phyloP scores from a whole-genome alignment of 2,797 vertebrate genomes.

The Ctenopoma kingsleyae region DNA sequence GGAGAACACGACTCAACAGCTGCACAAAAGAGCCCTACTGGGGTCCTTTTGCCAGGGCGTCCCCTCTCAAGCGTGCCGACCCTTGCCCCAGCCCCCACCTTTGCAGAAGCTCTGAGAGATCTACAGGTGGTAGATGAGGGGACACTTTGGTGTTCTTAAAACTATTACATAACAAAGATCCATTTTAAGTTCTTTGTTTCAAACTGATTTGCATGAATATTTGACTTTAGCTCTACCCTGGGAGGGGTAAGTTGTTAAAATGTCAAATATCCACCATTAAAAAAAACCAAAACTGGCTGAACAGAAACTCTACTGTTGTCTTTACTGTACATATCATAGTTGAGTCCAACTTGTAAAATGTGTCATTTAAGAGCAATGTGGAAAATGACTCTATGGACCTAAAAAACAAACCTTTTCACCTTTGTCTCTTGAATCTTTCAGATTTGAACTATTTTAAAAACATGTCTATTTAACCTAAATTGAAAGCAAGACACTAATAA shows the following conservation, averaged over 20 bases:
- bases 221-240: not conserved
- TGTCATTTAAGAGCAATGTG: not conserved
- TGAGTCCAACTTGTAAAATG: not conserved
- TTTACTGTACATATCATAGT: not conserved
- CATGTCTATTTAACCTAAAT: no score
- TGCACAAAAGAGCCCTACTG: slow-evolving; percentile 85
- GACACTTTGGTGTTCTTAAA: slow-evolving; percentile 26
- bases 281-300: slow-evolving; percentile 38
- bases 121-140: slow-evolving; percentile 81
- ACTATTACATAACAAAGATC: slow-evolving; percentile 43
- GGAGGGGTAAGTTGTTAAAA: slow-evolving; percentile 17
- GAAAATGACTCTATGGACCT: no score
- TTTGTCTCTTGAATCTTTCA: no score
- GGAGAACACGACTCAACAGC: slow-evolving; percentile 82
- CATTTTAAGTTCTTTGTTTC: not conserved
- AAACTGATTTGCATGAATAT: not conserved
- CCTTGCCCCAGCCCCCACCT: slow-evolving; percentile 70
- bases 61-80: slow-evolving; percentile 80
- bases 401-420: no score
- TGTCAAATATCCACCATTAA: slow-evolving; percentile 15
- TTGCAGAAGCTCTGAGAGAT: slow-evolving; percentile 78
- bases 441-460: no score
- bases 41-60: slow-evolving; percentile 73
- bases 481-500: not conserved
- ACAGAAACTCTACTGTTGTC: slow-evolving; percentile 29